Percentiles rank a stretch among this genome's conserved stretches.
Evolutionary conservation across 1,140 invertebrate genomes (phyloP).

Genomic region (Paralvinella palmiformis): DNA sequence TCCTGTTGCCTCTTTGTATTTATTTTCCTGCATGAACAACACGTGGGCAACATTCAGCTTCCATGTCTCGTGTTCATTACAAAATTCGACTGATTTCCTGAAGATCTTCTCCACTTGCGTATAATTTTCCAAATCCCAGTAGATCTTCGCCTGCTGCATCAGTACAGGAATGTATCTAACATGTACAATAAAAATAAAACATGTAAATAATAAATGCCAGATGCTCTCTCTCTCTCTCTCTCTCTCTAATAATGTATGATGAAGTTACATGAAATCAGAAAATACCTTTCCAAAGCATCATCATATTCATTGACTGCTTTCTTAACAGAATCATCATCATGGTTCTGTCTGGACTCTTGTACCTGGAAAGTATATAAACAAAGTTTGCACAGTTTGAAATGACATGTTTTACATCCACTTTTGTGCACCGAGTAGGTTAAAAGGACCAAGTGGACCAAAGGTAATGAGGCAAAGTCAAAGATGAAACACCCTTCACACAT

Average conservation of each 20-base stretch:
- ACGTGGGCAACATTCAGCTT: slow-evolving; percentile 97
- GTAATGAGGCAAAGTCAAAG: too few relatives aligned
- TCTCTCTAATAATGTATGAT: too few relatives aligned
- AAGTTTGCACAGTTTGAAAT: too few relatives aligned
- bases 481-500: too few relatives aligned
- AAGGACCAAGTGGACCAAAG: too few relatives aligned
- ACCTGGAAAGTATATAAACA: slow-evolving; percentile 45
- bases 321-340: slow-evolving; percentile 82
- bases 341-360: slow-evolving; percentile 78
- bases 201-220: too few relatives aligned
- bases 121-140: slow-evolving; percentile 97
- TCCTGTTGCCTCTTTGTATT: slow-evolving; percentile 94
- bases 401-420: too few relatives aligned
- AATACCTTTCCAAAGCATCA: slow-evolving; percentile 78
- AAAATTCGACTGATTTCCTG: slow-evolving; percentile 94
- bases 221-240: too few relatives aligned
- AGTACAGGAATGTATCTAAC: slow-evolving; percentile 77
- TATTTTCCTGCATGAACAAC: slow-evolving; percentile 98
- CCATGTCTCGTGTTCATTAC: slow-evolving; percentile 95
- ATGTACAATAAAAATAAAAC: not conserved
- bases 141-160: slow-evolving; percentile 98
- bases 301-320: slow-evolving; percentile 89
- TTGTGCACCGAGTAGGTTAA: too few relatives aligned
- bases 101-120: slow-evolving; percentile 61
- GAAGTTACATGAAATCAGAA: too few relatives aligned